A percentile compares a stretch with the other conserved stretches of the same genome.
phyloP scores from a whole-genome alignment of 2,113 vertebrate species.

The Scartelaos histophorus region DNA sequence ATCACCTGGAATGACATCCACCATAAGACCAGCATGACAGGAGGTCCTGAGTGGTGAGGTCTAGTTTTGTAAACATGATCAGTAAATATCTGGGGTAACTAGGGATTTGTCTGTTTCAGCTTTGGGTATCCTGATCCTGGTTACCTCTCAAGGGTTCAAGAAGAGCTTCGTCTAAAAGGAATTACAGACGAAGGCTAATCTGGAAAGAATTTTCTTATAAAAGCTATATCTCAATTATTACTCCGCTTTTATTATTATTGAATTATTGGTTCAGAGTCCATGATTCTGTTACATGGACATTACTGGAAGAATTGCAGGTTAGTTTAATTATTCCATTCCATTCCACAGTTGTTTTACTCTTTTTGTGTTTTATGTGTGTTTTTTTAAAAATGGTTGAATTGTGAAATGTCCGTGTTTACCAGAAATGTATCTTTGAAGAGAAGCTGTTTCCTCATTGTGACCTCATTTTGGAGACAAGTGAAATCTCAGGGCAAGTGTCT shows the following conservation, averaged over 20 bases:
- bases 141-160: slow-evolving; percentile 80
- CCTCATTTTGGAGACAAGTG: background rate
- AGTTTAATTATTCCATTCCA: background rate
- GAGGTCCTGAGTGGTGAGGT: slow-evolving; percentile 82
- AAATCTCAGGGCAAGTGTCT: background rate
- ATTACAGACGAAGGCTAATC: slow-evolving; percentile 67
- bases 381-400: too few species aligned
- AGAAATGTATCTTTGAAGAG: too few species aligned
- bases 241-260: background rate
- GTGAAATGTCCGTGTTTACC: too few species aligned
- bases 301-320: background rate
- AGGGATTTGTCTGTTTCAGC: slow-evolving; percentile 55
- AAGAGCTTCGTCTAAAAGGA: slow-evolving; percentile 81
- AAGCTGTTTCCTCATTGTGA: background rate
- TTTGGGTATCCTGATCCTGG: slow-evolving; percentile 85
- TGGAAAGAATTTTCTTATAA: background rate
- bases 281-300: background rate
- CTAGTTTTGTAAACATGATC: background rate
- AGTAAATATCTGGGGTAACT: background rate
- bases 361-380: background rate
- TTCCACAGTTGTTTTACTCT: background rate
- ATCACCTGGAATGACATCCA: slow-evolving; percentile 93
- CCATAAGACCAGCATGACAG: slow-evolving; percentile 85
- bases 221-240: background rate
- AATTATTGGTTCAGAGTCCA: background rate